These are phyloP conservation scores for Melanotaenia duboulayi DNA, from an alignment of 2,113 vertebrate genomes.

Conservation along the genomic window DNA sequence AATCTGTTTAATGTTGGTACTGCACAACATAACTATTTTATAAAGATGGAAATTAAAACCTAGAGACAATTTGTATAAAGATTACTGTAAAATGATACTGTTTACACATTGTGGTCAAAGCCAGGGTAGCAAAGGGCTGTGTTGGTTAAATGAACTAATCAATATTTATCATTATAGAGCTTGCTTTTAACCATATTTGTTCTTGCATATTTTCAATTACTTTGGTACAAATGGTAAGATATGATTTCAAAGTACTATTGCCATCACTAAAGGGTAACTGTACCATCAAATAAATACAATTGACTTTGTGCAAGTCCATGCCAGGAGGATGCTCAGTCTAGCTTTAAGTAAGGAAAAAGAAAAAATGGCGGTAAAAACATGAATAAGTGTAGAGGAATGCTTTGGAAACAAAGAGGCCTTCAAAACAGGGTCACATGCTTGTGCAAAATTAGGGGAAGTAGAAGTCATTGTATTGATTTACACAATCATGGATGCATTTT, in stretches of 20 bases:
- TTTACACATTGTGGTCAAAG: not conserved
- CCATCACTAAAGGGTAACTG: constrained; percentile 62
- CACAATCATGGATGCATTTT: constrained; percentile 69
- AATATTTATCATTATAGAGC: not conserved
- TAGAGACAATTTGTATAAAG: not conserved
- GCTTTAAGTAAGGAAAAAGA: constrained; percentile 45
- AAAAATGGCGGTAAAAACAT: constrained; percentile 63
- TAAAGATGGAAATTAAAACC: constrained; percentile 5
- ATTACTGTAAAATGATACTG: not conserved
- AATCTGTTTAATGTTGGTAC: constrained; percentile 17
- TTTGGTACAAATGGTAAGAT: constrained; percentile 7
- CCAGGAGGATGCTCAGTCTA: constrained; percentile 71
- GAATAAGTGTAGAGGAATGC: constrained; percentile 72
- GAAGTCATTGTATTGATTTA: constrained; percentile 82
- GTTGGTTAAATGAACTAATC: not conserved
- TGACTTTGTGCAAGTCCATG: constrained; percentile 61
- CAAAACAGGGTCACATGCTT: constrained; percentile 78
- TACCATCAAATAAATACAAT: constrained; percentile 64
- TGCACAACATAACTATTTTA: not conserved
- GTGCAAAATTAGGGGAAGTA: constrained; percentile 72
- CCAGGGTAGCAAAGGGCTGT: not conserved
- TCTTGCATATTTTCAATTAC: not conserved
- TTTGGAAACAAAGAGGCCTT: constrained; percentile 81
- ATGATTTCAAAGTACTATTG: constrained; percentile 11
- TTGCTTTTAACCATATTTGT: not conserved